phyloP scores from a whole-genome alignment of 2,113 vertebrate genomes.

The Acanthochromis polyacanthus region DNA sequence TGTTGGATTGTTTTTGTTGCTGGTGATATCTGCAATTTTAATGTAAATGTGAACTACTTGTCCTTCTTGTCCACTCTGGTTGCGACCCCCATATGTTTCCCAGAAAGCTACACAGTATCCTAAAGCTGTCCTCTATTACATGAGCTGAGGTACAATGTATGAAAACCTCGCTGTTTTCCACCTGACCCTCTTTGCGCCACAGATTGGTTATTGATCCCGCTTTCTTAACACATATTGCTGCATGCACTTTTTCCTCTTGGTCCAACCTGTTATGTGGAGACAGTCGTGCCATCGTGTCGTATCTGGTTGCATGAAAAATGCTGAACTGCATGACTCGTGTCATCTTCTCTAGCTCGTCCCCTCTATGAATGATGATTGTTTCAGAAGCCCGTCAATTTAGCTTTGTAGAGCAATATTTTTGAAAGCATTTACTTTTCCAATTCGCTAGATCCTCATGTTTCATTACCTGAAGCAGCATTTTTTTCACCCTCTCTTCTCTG shows the following conservation, averaged over 20 bases:
- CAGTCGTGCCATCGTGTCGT: slow-evolving; percentile 15
- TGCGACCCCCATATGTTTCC: not conserved
- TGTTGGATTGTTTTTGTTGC: not conserved
- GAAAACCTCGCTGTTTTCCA: slow-evolving; percentile 71
- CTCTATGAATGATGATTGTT: slow-evolving; percentile 76
- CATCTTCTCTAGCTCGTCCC: slow-evolving; percentile 48
- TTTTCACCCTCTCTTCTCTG: slow-evolving; percentile 6
- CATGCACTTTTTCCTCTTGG: slow-evolving; percentile 36
- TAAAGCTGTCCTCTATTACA: slow-evolving; percentile 54
- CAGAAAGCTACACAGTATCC: slow-evolving; percentile 6
- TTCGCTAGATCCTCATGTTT: slow-evolving; percentile 75
- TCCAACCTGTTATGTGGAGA: slow-evolving; percentile 48
- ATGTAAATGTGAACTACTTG: too few relatives aligned
- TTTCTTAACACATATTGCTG: slow-evolving; percentile 69
- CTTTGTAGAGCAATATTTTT: slow-evolving; percentile 77
- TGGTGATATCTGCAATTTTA: not conserved
- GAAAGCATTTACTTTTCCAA: slow-evolving; percentile 72
- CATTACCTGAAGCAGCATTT: slow-evolving; percentile 62
- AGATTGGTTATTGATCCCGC: slow-evolving; percentile 87
- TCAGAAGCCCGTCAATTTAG: slow-evolving; percentile 66
- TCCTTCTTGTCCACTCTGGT: too few relatives aligned
- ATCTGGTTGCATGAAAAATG: slow-evolving; percentile 82
- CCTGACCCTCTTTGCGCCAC: slow-evolving; percentile 73
- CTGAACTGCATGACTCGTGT: slow-evolving; percentile 73
- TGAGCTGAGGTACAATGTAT: slow-evolving; percentile 52